A percentile compares a stretch with the other conserved stretches of the same genome.
Evolutionary conservation across 2,888 invertebrate species (phyloP).

Genomic region (Bedellia somnulentella): DNA sequence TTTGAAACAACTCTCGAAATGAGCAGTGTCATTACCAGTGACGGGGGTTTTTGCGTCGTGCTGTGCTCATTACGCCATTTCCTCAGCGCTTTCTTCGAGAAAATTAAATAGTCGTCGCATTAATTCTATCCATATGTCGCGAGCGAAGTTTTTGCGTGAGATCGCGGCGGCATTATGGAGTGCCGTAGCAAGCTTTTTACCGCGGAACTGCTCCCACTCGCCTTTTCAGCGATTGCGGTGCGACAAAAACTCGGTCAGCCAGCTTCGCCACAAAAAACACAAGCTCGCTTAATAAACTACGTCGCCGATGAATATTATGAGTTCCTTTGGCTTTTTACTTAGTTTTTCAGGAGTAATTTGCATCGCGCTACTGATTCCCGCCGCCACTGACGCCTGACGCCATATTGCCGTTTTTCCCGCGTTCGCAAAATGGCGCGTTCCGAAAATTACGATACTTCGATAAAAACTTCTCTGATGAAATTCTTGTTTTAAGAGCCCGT

Average conservation of each 20-base stretch:
- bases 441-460: conserved; percentile 29
- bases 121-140: conserved; percentile 53
- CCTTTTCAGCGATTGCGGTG: no score
- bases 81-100: conserved; percentile 57
- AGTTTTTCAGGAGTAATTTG: conserved; percentile 48
- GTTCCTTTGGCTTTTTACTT: conserved; percentile 49
- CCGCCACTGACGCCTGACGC: conserved; percentile 24
- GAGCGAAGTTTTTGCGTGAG: conserved; percentile 34
- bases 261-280: conserved; percentile 32
- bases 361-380: no score
- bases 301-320: conserved; percentile 56
- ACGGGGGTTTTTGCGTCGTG: conserved; percentile 43
- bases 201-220: no score
- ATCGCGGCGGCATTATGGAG: conserved; percentile 41
- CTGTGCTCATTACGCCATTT: conserved; percentile 55
- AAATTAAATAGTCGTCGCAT: conserved; percentile 56
- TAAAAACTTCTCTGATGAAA: conserved; percentile 38
- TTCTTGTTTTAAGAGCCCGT: conserved; percentile 37
- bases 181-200: conserved; percentile 43
- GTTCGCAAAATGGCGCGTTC: conserved; percentile 24
- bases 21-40: conserved; percentile 43
- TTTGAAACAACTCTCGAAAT: conserved; percentile 30
- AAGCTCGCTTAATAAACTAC: conserved; percentile 47
- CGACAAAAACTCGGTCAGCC: conserved; percentile 31
- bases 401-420: conserved; percentile 46